Conservation (phyloP, 2,888 invertebrate species). For the Dascillus cervinus region DNA sequence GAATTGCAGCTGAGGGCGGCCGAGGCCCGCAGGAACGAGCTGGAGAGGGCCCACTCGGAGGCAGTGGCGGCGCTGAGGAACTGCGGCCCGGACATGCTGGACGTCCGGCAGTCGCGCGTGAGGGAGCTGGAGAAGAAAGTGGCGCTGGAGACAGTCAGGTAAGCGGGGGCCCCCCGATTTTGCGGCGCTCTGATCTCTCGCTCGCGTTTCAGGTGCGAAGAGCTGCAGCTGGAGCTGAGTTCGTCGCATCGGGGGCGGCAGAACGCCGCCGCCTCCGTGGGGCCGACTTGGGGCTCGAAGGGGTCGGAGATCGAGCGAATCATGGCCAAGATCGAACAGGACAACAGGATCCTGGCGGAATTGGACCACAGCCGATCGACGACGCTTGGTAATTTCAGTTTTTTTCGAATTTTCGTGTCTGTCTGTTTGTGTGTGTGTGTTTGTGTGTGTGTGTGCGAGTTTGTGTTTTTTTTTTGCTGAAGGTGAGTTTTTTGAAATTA, state of each 20-base stretch:
- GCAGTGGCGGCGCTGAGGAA: conserved; percentile 54
- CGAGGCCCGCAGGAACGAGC: conserved; percentile 67
- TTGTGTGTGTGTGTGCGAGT: neutral
- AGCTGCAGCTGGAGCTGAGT: conserved; percentile 79
- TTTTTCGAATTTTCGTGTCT: neutral
- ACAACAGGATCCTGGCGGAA: conserved; percentile 82
- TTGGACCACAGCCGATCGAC: conserved; percentile 75
- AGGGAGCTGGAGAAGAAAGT: conserved; percentile 91
- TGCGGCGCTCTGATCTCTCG: no score
- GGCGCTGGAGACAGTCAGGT: conserved; percentile 42
- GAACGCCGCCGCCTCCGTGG: conserved; percentile 32
- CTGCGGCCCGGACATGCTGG: conserved; percentile 55
- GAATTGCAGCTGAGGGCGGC: conserved; percentile 72
- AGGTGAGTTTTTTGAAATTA: neutral
- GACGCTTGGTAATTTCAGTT: conserved; percentile 55
- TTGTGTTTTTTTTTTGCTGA: neutral
- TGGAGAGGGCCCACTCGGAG: conserved; percentile 70
- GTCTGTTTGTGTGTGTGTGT: neutral
- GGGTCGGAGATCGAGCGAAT: conserved; percentile 81
- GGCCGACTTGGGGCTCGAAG: conserved; percentile 36
- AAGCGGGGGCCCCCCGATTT: conserved; percentile 10
- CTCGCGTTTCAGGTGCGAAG: conserved; percentile 74
- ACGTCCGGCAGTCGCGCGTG: conserved; percentile 72
- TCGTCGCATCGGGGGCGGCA: conserved; percentile 42
- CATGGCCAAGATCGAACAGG: conserved; percentile 92